These are phyloP conservation scores for Brachyrhaphis roseni DNA, from an alignment of 2,797 vertebrate species.

Conservation along the genomic window DNA sequence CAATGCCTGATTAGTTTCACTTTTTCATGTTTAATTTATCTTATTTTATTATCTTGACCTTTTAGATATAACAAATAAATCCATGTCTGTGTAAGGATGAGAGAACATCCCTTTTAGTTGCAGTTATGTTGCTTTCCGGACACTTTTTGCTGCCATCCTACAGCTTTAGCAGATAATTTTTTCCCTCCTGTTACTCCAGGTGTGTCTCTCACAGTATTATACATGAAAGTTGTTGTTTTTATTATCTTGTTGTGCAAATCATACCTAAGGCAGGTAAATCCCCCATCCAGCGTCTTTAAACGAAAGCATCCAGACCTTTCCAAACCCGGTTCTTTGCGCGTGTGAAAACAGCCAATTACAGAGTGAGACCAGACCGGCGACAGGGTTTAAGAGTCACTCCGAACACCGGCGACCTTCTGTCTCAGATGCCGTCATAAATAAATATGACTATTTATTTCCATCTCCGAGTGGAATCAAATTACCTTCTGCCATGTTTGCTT, in stretches of 20 bases:
- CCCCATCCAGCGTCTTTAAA: slow-evolving; percentile 17
- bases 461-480: slow-evolving; percentile 8
- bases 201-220: slow-evolving; percentile 5
- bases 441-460: slow-evolving; percentile 50
- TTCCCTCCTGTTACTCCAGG: neutral
- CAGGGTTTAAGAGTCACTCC: slow-evolving; percentile 39
- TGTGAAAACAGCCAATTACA: slow-evolving; percentile 72
- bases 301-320: slow-evolving; percentile 25
- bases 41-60: slow-evolving; percentile 18
- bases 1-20: neutral
- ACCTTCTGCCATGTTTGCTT: slow-evolving; percentile 19
- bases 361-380: slow-evolving; percentile 18
- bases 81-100: slow-evolving; percentile 17
- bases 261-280: slow-evolving; percentile 32
- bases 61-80: slow-evolving; percentile 35
- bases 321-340: slow-evolving; percentile 12
- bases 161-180: neutral
- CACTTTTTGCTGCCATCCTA: slow-evolving; percentile 1
- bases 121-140: neutral
- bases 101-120: neutral
- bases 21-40: slow-evolving; percentile 29
- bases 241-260: slow-evolving; percentile 34
- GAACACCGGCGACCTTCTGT: slow-evolving; percentile 35
- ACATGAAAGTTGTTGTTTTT: slow-evolving; percentile 39
- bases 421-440: slow-evolving; percentile 59